phyloP scores from a whole-genome alignment of 2,888 invertebrate genomes.

The Esperia sulphurella region DNA sequence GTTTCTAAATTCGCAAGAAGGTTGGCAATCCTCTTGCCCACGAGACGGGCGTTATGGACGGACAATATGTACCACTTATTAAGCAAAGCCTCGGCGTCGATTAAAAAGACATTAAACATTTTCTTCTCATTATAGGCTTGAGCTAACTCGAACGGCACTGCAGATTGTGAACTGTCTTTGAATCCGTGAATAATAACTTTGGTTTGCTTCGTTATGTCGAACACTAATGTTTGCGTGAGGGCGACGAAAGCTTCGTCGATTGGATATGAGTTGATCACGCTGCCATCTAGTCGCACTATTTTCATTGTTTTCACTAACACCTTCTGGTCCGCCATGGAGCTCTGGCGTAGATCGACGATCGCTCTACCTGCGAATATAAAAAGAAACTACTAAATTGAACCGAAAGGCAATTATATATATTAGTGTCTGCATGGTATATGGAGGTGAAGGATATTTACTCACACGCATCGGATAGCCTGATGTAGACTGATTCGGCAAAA shows the following conservation, averaged over 20 bases:
- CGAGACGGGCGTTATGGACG: conserved; percentile 63
- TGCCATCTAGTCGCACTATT: conserved; percentile 51
- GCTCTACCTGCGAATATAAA: conserved; percentile 57
- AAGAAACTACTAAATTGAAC: not conserved
- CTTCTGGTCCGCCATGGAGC: conserved; percentile 43
- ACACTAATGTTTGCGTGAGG: conserved; percentile 49
- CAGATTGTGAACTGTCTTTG: conserved; percentile 64
- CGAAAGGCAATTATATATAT: not conserved
- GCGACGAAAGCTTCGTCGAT: conserved; percentile 57
- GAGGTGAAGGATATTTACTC: conserved; percentile 40
- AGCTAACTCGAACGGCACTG: conserved; percentile 60
- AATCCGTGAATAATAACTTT: conserved; percentile 72
- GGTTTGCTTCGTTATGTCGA: conserved; percentile 67
- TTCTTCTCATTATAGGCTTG: conserved; percentile 64
- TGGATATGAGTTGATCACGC: conserved; percentile 42
- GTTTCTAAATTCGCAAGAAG: conserved; percentile 69
- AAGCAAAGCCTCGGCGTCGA: conserved; percentile 68
- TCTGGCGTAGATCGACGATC: conserved; percentile 61
- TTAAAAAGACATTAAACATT: conserved; percentile 66
- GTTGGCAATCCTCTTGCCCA: conserved; percentile 75
- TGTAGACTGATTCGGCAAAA: conserved; percentile 65
- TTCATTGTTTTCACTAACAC: conserved; percentile 61
- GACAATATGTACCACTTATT: conserved; percentile 64
- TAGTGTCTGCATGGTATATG: not conserved
- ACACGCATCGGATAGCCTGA: conserved; percentile 67